phyloP scores from a whole-genome alignment of 1,140 invertebrate genomes.

The Ganaspis sp. region DNA sequence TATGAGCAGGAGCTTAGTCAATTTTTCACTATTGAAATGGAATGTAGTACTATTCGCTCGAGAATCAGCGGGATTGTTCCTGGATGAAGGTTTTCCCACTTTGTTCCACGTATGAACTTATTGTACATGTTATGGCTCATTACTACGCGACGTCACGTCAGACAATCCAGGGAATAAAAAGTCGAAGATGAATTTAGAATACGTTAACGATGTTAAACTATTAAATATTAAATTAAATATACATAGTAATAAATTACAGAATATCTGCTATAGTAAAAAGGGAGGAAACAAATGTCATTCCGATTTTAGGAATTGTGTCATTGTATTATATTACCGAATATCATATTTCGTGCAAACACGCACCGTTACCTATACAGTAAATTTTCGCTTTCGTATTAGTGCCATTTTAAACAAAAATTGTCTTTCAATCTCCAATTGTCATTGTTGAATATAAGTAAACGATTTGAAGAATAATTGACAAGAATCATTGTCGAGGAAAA shows the following conservation, averaged over 20 bases:
- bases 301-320: slow-evolving; percentile 38
- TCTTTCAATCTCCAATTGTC: background rate
- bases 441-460: background rate
- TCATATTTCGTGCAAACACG: slow-evolving; percentile 36
- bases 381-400: slow-evolving; percentile 19
- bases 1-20: background rate
- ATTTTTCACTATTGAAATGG: slow-evolving; percentile 25
- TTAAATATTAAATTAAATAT: slow-evolving; percentile 19
- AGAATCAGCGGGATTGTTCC: slow-evolving; percentile 4
- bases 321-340: slow-evolving; percentile 61
- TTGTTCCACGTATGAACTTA: slow-evolving; percentile 4
- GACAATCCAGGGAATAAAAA: slow-evolving; percentile 17
- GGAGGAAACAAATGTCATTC: slow-evolving; percentile 11
- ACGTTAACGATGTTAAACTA: slow-evolving; percentile 16
- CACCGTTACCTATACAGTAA: background rate
- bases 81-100: slow-evolving; percentile 13
- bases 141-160: slow-evolving; percentile 1
- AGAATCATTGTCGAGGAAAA: too few relatives aligned
- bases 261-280: slow-evolving; percentile 1
- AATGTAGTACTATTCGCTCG: slow-evolving; percentile 28
- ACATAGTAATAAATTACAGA: slow-evolving; percentile 20
- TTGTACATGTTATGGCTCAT: slow-evolving; percentile 22
- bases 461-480: background rate
- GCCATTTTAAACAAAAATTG: slow-evolving; percentile 20
- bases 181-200: slow-evolving; percentile 15